Evolutionary conservation across 2,888 invertebrate genomes (phyloP), one percentile per base, ranked within the genome.

Genomic region (Laothoe populi): DNA sequence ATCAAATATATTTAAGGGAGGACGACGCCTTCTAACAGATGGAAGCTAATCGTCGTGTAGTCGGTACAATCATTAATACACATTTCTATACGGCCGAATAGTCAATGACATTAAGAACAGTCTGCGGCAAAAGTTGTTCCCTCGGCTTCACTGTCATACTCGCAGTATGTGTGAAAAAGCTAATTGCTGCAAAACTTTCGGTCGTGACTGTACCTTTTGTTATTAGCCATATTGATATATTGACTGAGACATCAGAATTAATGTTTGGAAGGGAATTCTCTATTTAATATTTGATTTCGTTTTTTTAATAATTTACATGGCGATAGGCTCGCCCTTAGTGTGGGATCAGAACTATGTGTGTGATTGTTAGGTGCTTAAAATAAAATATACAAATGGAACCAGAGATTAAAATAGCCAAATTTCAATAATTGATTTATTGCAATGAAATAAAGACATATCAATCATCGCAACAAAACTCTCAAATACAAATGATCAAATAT

Each of bases 191-290:
- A 24, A 67, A 69, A 74, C 64, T 70, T 64, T 62, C 66, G 64
- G 68, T 44, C 26, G 13, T 2, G 53, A 57, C 31, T 72, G 75
- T 84, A 83, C 68, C 44, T 79, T 75, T 77, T 70, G 81, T 87
- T 90, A 88, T 90, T 90, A 89, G 77, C 74, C 57, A 74, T 79
- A 83, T 82, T 87, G 86, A 89, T 87, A 83, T 86, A 88, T 86
- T 70, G 81, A 71, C 74, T 74, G 71, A 77, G 79, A 79, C 75
- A 77, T 75, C 67, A 76, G 67, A 71, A 53, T 35, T n/a, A n/a
- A n/a, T n/a, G n/a, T n/a, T n/a, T 53, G 31, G 11, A 11, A 53
- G 53, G 19, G 53, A 53, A 16, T 49, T 49, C 31, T 16, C 26
- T 31, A 19, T 53, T 53, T 19, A 5, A 35, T 26, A 16, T 26